phyloP scores from a whole-genome alignment of 2,797 vertebrate genomes.

The Hirundo rustica region DNA sequence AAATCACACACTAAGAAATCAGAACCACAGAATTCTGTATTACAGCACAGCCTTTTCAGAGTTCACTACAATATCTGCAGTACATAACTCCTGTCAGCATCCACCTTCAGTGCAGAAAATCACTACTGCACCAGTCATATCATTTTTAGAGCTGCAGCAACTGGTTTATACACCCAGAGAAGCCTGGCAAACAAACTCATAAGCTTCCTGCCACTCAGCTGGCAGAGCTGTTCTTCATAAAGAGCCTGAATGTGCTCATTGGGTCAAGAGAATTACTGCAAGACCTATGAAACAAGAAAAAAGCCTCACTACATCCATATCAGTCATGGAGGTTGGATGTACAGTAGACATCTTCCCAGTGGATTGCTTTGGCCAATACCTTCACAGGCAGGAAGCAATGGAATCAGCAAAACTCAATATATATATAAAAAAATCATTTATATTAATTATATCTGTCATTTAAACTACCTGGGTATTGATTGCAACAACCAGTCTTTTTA shows the following conservation, averaged over 20 bases:
- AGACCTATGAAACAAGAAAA: background rate
- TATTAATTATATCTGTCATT: constrained; percentile 3
- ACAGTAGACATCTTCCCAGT: background rate
- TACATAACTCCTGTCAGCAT: constrained; percentile 46
- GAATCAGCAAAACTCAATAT: background rate
- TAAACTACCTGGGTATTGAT: background rate
- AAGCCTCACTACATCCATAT: background rate
- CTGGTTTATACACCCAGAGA: constrained; percentile 11
- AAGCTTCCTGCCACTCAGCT: constrained; percentile 30
- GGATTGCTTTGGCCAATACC: background rate
- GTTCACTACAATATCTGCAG: constrained; percentile 52
- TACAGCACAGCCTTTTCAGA: background rate
- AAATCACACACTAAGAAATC: background rate
- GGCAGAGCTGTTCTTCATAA: constrained; percentile 6
- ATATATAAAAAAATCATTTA: constrained; percentile 1
- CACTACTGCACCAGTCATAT: constrained; percentile 17
- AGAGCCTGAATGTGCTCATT: background rate
- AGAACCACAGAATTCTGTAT: background rate
- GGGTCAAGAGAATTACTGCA: background rate
- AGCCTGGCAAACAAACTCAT: background rate
- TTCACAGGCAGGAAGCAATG: constrained; percentile 13
- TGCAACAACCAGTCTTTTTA: background rate
- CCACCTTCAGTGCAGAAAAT: constrained; percentile 47
- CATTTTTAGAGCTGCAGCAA: constrained; percentile 43
- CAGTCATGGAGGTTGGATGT: background rate